Evolutionary conservation across 2,113 vertebrate species (phyloP), one percentile per base, ranked within the genome.

Genomic region (Saguinus midas): DNA sequence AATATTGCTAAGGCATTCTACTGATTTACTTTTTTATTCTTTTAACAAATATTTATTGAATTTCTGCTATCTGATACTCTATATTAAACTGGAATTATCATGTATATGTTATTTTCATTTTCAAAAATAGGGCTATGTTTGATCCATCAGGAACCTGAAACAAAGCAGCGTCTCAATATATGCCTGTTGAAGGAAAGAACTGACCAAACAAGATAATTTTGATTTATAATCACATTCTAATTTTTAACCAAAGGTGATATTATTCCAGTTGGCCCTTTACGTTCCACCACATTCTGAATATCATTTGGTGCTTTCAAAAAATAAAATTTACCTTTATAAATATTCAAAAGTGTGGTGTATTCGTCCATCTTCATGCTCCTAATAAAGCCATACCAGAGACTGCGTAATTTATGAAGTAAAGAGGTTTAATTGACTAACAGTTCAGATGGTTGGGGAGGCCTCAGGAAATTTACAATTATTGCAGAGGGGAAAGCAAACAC

Each of bases 191-290:
- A 72, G 72, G 21, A 70, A 79, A 75, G 37, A 61, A 20, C 45
- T 94, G 23, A 50, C 50, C 40, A 85, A 52, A 66, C 29, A 83
- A 90, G 32, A 96, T 29, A 78, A 75, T 61, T 7, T 48, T 13
- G 29, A 43, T 70, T 50, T 90, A 8, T 45, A 68, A 7, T 73
- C 5, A 68, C 9, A 57, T 58, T 81, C 32, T 76, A n/a, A 52
- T 82, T 96, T 75, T 91, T 81, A 96, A 73, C 12, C 25, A 81
- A 93, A 97, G 3, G 5, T 79, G 73, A 57, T 76, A n/a, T 64
- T 75, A 61, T 45, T 78, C 11, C 8, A 87, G 10, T 55, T 55
- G 18, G 9, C 20, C 29, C 37, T 76, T 61, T 79, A 40, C 61
- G 91, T 96, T 78, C 40, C 45, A 57, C 18, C 48, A 96, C 25